Percentiles rank a stretch among this genome's conserved stretches.
Evolutionary conservation across 2,797 vertebrate genomes (phyloP).

Genomic region (Sarcoramphus papa): DNA sequence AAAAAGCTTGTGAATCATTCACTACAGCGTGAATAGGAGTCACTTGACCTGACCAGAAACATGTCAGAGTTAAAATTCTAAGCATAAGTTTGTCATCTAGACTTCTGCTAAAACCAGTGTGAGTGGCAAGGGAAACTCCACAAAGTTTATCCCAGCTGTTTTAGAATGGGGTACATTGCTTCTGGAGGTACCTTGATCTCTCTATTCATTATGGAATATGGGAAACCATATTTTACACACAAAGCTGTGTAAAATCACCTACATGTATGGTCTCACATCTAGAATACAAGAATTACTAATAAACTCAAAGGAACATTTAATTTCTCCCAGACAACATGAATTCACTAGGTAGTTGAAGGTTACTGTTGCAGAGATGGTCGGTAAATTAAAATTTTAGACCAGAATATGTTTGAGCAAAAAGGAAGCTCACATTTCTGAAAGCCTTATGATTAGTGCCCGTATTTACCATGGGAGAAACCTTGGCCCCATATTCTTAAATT

Average conservation of each 20-base stretch:
- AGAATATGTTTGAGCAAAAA: background rate
- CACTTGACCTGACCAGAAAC: background rate
- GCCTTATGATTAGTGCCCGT: background rate
- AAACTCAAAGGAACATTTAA: background rate
- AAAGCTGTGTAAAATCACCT: background rate
- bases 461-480: background rate
- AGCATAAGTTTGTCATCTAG: background rate
- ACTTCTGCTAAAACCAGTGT: background rate
- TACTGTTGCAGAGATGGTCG: background rate
- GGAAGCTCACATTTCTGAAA: background rate
- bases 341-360: background rate
- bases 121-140: background rate
- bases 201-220: background rate
- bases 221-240: background rate
- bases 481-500: background rate
- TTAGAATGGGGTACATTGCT: background rate
- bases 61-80: background rate
- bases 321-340: background rate
- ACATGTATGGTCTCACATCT: background rate
- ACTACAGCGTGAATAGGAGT: background rate
- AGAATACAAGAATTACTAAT: background rate
- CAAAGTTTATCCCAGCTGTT: background rate
- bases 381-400: background rate
- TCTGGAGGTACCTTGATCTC: background rate
- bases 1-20: background rate